phyloP scores from a whole-genome alignment of 2,888 invertebrate species.

The Ligdia adustata region DNA sequence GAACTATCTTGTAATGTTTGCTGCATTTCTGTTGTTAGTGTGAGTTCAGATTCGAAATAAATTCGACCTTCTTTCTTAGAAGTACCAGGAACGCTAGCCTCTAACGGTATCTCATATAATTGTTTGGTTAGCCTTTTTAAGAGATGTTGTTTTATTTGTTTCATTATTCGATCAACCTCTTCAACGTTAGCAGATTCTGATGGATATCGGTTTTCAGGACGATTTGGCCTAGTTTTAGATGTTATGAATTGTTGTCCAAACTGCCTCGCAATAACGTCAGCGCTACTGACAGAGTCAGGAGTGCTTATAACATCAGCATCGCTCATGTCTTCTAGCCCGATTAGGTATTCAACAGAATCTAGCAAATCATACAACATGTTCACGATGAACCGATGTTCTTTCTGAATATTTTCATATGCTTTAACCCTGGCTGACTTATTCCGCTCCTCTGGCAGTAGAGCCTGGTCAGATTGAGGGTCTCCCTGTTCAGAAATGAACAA shows the following conservation, averaged over 20 bases:
- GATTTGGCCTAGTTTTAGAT: conserved; percentile 16
- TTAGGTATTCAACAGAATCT: conserved; percentile 37
- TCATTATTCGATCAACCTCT: conserved; percentile 35
- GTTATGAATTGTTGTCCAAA: conserved; percentile 44
- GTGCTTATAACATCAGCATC: not conserved
- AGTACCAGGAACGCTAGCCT: not conserved
- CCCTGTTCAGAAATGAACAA: conserved; percentile 35
- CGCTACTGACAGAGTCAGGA: not conserved
- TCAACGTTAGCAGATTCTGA: conserved; percentile 17
- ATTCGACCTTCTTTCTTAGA: conserved; percentile 18
- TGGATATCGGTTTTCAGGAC: not conserved
- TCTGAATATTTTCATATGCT: conserved; percentile 36
- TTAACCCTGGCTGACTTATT: conserved; percentile 39
- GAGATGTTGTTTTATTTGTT: conserved; percentile 36
- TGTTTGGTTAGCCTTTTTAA: conserved; percentile 29
- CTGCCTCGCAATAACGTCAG: conserved; percentile 38
- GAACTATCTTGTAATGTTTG: conserved; percentile 25
- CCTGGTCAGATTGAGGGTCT: conserved; percentile 41
- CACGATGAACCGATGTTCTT: conserved; percentile 53
- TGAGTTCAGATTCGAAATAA: conserved; percentile 35
- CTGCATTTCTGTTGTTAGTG: conserved; percentile 39
- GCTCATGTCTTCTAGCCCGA: not conserved
- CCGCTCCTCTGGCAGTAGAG: conserved; percentile 52
- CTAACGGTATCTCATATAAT: conserved; percentile 22
- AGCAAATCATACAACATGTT: conserved; percentile 53